phyloP scores from a whole-genome alignment of 2,797 vertebrate species.

The Syndactyla subalaris region DNA sequence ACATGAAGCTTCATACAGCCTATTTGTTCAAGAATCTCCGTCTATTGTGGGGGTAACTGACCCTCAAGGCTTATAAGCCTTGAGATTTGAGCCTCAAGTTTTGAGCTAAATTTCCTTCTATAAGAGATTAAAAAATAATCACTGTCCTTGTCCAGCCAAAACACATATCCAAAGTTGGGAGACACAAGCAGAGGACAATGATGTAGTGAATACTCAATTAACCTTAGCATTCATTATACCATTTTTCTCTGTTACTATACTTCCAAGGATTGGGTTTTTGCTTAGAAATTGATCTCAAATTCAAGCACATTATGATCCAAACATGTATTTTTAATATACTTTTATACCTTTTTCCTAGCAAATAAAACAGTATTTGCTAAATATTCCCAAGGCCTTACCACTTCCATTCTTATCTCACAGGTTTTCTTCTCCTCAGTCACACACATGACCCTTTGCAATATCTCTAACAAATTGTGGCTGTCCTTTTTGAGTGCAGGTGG shows the following conservation, averaged over 20 bases:
- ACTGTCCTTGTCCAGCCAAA: not conserved
- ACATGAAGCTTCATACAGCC: not conserved
- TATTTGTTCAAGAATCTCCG: not conserved
- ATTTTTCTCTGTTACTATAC: no score
- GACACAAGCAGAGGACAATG: not conserved
- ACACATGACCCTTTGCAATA: not conserved
- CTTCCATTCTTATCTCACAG: not conserved
- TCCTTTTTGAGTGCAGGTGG: not conserved
- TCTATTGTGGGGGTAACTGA: not conserved
- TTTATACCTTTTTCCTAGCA: not conserved
- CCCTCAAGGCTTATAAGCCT: not conserved
- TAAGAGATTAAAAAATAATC: not conserved
- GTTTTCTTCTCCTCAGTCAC: not conserved
- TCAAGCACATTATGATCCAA: not conserved
- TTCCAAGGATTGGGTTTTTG: not conserved
- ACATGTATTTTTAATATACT: not conserved
- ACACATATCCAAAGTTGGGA: not conserved
- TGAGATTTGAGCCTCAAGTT: not conserved
- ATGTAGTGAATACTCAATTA: not conserved
- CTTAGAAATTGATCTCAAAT: not conserved
- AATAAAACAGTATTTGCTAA: not conserved
- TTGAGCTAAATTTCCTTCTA: not conserved
- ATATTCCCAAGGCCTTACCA: not conserved
- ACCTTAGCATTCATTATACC: not conserved
- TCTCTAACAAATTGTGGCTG: not conserved